phyloP scores from a whole-genome alignment of 1,140 invertebrate species.

The Cardiocondyla obscurior region DNA sequence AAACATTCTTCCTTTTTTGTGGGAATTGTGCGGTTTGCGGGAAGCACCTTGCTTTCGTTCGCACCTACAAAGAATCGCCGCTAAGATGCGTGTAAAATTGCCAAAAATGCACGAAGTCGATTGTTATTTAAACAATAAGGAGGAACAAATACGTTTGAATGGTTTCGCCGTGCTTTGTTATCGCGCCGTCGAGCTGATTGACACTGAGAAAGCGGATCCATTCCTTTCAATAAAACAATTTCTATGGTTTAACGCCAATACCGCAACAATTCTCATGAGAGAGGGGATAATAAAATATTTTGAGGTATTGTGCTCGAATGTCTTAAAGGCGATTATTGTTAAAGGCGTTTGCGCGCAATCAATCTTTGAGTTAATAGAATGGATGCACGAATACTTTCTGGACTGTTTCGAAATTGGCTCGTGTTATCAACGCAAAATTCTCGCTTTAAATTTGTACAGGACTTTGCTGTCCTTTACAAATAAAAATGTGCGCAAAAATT shows the following conservation, averaged over 20 bases:
- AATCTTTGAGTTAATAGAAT: constrained; percentile 78
- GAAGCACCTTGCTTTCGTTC: constrained; percentile 59
- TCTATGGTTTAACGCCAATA: constrained; percentile 72
- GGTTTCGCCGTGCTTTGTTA: constrained; percentile 72
- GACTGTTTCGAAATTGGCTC: constrained; percentile 83
- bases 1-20: constrained; percentile 65
- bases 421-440: constrained; percentile 85
- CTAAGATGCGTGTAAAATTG: constrained; percentile 51
- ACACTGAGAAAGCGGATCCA: constrained; percentile 25
- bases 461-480: constrained; percentile 71
- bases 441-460: constrained; percentile 81
- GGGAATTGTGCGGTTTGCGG: constrained; percentile 51
- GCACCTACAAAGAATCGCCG: constrained; percentile 68
- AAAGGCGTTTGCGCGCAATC: constrained; percentile 6
- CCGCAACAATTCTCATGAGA: constrained; percentile 68
- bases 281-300: constrained; percentile 74
- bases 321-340: constrained; percentile 61
- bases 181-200: background rate
- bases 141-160: constrained; percentile 74
- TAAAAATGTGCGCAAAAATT: background rate
- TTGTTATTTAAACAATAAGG: constrained; percentile 53
- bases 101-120: constrained; percentile 19
- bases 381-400: constrained; percentile 83
- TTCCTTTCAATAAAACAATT: constrained; percentile 68
- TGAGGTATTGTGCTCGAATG: constrained; percentile 67